Evolutionary conservation across 2,797 vertebrate species (phyloP), one percentile per base, ranked within the genome.

Genomic region (Pseudomugil tenellus): DNA sequence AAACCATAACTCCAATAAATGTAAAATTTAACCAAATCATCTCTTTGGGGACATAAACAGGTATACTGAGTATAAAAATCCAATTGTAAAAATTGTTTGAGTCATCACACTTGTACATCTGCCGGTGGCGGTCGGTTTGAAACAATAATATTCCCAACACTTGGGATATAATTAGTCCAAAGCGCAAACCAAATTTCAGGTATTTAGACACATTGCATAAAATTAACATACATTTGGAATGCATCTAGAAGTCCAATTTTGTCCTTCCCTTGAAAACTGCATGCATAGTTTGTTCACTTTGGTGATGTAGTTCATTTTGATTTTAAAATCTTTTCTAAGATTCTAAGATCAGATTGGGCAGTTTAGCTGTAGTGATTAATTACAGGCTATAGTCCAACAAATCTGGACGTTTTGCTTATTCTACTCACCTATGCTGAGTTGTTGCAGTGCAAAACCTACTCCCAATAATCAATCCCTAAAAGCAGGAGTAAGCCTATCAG

Each of bases 361-460:
- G 29, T 31, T 31, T 31, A 6, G 6, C 39, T 19, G 11, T 21
- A 26, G 21, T 23, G 26, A 12, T 41, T 31, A 28, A 12, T 16
- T 39, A n/a, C 48, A 43, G 5, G 35, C 46, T 21, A 21, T 26
- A 55, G 37, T 59, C 53, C n/a, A 63, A 43, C 32, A 57, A 48
- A 57, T 56, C 23, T 25, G 17, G 48, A 60, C 7, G 0, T 73
- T 56, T 16, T 4, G 28, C 28, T 67, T 28, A 41, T 37, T 4
- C 12, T 35, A 13, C 35, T n/a, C 14, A 31, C 16, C 34, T 29
- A 49, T 1, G 0, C 0, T 7, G 12, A 37, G 64, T 19, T 16
- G 48, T 49, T 39, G 41, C 39, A 58, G 35, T 67, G 43, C 52
- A 53, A 17, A n/a, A 17, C 35, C 28, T 51, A 2, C 34, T 55